phyloP scores from a whole-genome alignment of 2,888 invertebrate species.

The Xestia c-nigrum region DNA sequence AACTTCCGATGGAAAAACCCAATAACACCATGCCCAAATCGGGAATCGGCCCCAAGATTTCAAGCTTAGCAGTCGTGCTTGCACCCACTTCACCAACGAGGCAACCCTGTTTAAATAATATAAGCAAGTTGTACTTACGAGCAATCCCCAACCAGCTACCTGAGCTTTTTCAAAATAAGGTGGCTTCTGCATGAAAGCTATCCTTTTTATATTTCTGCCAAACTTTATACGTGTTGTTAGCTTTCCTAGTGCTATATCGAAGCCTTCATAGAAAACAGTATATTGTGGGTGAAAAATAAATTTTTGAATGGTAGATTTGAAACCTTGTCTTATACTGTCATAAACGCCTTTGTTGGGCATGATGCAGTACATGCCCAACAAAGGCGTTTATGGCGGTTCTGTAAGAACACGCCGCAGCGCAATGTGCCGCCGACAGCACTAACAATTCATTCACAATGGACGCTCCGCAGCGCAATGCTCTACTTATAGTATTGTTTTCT shows the following conservation, averaged over 20 bases:
- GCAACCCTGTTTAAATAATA: neutral
- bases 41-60: too few relatives aligned
- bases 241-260: constrained; percentile 15
- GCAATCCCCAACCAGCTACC: constrained; percentile 38
- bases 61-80: too few relatives aligned
- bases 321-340: neutral
- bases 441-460: constrained; percentile 72
- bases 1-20: too few relatives aligned
- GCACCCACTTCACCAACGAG: too few relatives aligned
- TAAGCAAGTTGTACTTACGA: neutral
- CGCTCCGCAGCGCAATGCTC: constrained; percentile 64
- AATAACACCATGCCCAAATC: too few relatives aligned
- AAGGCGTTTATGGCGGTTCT: fast-evolving
- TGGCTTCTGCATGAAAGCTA: constrained; percentile 20
- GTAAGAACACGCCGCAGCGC: constrained; percentile 38
- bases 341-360: too few relatives aligned
- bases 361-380: neutral
- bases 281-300: fast-evolving
- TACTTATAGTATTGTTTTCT: neutral
- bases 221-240: constrained; percentile 1
- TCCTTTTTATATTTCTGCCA: constrained; percentile 17
- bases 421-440: constrained; percentile 74
- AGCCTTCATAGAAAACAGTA: fast-evolving
- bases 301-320: neutral
- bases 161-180: constrained; percentile 37